Evolutionary conservation across 37 sponge, comb jelly and placozoan genomes (phyloP), one percentile per base, ranked within the genome.

Genomic region (Oopsacas minuta): DNA sequence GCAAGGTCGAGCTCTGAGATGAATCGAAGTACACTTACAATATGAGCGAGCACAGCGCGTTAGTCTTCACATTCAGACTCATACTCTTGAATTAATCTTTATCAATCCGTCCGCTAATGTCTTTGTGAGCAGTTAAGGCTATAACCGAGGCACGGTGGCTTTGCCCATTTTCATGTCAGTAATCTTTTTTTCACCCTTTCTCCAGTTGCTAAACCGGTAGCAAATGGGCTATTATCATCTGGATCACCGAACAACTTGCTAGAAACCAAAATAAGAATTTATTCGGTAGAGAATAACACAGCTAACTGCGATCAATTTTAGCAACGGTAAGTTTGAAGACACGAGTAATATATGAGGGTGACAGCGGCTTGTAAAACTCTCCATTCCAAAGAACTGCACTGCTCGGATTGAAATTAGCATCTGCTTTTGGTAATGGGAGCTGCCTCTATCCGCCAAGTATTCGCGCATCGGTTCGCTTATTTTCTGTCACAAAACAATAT

Each of bases 1-100:
- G 85, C 85, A 51, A 85, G 52, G 37, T 37, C 85, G 35, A 53
- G 52, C 36, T 46, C 52, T 51, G 85, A 28, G 30, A 85, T 42
- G 52, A 85, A 85, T 39, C 37, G 36, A 10, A 61, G 75, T 12
- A 61, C 75, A 61, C 15, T 32, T n/a, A 85, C 85, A 52, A 85
- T 36, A 36, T 61, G 53, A 20, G 34, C 35, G 52, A 85, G 52
- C 34, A 85, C 35, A 36, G 46, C 25, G 46, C 52, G 52, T 39
- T 61, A 85, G 53, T 85, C 52, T 85, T 51, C 53, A 51, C 34
- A 36, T 51, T 85, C 52, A 34, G 15, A 52, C 39, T 83, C 49
- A 39, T 61, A 61, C 75, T 20, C 17, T 12, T 61, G 75, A 61
- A 61, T 61, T 61, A 61, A 61, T 12, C 75, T 61, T 61, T 12